These are phyloP conservation scores for Caligus rogercresseyi DNA, from an alignment of 1,140 invertebrate genomes.

Conservation along the genomic window DNA sequence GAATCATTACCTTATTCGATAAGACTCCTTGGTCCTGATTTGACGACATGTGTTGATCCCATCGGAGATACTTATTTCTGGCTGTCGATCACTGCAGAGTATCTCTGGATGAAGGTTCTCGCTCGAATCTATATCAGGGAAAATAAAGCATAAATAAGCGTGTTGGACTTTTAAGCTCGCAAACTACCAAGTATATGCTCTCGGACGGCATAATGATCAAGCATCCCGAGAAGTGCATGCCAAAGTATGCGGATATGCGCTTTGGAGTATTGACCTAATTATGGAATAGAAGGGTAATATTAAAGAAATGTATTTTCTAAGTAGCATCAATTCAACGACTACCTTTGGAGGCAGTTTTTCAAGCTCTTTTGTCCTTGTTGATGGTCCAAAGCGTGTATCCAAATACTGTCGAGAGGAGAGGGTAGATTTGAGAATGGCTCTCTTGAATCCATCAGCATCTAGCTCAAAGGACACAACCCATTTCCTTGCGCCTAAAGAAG, in stretches of 20 bases:
- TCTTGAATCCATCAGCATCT: background rate
- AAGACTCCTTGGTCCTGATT: background rate
- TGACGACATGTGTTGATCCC: background rate
- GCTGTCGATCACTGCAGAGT: background rate
- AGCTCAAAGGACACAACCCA: background rate
- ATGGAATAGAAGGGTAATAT: background rate
- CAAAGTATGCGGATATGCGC: background rate
- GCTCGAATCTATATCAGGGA: no score
- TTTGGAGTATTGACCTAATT: background rate
- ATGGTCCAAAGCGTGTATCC: background rate
- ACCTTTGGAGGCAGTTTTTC: background rate
- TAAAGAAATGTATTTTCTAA: background rate
- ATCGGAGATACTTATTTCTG: background rate
- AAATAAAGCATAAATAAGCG: background rate
- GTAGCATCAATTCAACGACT: background rate
- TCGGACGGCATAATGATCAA: background rate
- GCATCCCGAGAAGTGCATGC: background rate
- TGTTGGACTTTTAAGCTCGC: background rate
- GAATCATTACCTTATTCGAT: background rate
- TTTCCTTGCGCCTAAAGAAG: background rate
- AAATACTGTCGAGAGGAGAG: background rate
- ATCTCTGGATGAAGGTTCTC: background rate
- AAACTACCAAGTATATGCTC: background rate
- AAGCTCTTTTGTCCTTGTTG: background rate
- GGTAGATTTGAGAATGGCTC: background rate